Conservation (phyloP, 2,888 invertebrate species). For the Orthosia cruda region DNA sequence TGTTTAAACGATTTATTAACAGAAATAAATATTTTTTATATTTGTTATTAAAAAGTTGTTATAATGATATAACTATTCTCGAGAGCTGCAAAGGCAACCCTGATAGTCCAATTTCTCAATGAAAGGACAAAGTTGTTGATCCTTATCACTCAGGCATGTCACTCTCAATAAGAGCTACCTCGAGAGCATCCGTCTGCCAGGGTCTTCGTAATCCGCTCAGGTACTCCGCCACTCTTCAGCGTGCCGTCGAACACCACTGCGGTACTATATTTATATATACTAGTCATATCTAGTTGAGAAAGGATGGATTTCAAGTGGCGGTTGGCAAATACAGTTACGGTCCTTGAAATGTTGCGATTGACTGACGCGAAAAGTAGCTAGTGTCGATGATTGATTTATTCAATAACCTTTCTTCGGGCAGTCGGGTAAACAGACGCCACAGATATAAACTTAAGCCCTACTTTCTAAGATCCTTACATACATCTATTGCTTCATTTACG, state of each 20-base stretch:
- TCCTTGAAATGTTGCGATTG: neutral
- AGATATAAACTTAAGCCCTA: too few relatives aligned
- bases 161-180: constrained; percentile 14
- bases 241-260: constrained; percentile 8
- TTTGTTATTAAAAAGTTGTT: too few relatives aligned
- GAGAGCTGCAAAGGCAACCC: neutral
- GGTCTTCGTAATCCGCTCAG: neutral
- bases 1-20: too few relatives aligned
- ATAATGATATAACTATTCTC: neutral
- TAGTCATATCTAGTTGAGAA: constrained; percentile 10
- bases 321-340: neutral
- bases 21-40: too few relatives aligned
- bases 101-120: neutral
- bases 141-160: constrained; percentile 28
- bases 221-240: constrained; percentile 20
- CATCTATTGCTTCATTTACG: too few relatives aligned
- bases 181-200: constrained; percentile 13
- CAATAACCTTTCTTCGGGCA: too few relatives aligned
- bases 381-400: neutral
- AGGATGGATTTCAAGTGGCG: constrained; percentile 28
- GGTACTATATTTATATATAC: neutral
- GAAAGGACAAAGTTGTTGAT: neutral
- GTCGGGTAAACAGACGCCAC: too few relatives aligned
- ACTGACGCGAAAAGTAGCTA: neutral
- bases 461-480: too few relatives aligned